Evolutionary conservation across 2,113 vertebrate species (phyloP), one percentile per base, ranked within the genome.

Genomic region (Gallinago paraguaiae): DNA sequence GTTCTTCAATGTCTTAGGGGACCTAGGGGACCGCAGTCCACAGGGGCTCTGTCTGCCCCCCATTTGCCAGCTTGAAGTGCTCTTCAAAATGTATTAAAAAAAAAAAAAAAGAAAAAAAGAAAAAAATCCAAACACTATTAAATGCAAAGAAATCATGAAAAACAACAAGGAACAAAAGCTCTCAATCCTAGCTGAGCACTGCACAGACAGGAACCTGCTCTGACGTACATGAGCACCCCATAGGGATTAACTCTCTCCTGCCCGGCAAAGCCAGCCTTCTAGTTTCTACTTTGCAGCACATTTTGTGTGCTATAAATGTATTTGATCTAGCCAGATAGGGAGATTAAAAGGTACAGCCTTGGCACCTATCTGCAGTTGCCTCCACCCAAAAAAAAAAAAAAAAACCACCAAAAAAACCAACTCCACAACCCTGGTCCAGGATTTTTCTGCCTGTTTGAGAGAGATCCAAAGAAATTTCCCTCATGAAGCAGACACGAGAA

Each of bases 111-210:
- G 39, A 5, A 60, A 63, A 48, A 79, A 95, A 5, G 37, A 63
- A 48, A 79, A 95, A 95, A 95, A 75, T 77, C 88, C 97, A 97
- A 98, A 98, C 97, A 97, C 98, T 98, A 96, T 94, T 95, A 95
- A 97, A 97, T 93, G 86, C 96, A 96, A 98, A 97, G 94, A 96
- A 97, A 96, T 92, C 65, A 93, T 95, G 95, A 96, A 96, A 97
- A 97, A 97, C 96, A 97, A 97, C 94, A 82, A 96, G 98, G 95
- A 96, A 97, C 97, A 96, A 98, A 96, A 97, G 97, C 97, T 97
- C 96, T 97, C 97, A 87, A 95, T 95, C 92, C 95, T 93, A 97
- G 95, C 96, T 97, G 95, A 97, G 97, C 95, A 85, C 93, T 97
- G 96, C 93, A 85, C 94, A 97, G 97, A 96, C 81, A 88, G 96